phyloP scores from a whole-genome alignment of 2,888 invertebrate genomes.

The Ernsta delagoae region DNA sequence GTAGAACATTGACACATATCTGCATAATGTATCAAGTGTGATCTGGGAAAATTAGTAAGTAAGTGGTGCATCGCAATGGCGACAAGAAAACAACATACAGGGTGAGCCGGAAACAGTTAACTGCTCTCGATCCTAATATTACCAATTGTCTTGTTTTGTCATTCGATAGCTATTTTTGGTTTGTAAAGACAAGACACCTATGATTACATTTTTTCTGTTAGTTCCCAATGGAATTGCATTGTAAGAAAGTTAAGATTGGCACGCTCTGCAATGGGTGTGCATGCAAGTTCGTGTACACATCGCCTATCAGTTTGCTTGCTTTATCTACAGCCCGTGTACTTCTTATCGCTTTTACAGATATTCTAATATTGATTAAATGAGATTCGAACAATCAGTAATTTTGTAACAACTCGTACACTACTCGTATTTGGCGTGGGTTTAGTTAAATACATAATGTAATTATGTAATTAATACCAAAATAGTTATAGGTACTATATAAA shows the following conservation, averaged over 20 bases:
- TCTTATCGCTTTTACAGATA: slow-evolving; percentile 36
- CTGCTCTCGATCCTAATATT: too few species aligned
- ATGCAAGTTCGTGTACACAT: slow-evolving; percentile 25
- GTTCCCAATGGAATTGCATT: neutral
- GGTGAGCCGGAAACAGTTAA: too few species aligned
- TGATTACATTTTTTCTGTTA: neutral
- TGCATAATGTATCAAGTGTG: too few species aligned
- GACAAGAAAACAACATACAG: too few species aligned
- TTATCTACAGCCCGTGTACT: slow-evolving; percentile 30
- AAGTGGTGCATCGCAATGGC: too few species aligned
- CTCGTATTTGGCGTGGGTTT: neutral
- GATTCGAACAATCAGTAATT: slow-evolving; percentile 19
- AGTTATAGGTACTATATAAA: neutral
- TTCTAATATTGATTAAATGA: slow-evolving; percentile 31
- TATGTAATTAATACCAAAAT: too few species aligned
- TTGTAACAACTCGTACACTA: slow-evolving; percentile 13
- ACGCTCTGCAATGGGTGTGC: slow-evolving; percentile 7
- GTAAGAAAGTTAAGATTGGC: slow-evolving; percentile 4
- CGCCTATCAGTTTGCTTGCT: slow-evolving; percentile 35
- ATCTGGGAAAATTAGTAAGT: too few species aligned
- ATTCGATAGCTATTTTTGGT: too few species aligned
- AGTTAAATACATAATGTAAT: too few species aligned
- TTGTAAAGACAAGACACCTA: too few species aligned
- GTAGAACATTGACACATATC: too few species aligned
- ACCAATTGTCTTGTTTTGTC: too few species aligned